Evolutionary conservation across 2,888 invertebrate species (phyloP).

Genomic region (Acheta domesticus): DNA sequence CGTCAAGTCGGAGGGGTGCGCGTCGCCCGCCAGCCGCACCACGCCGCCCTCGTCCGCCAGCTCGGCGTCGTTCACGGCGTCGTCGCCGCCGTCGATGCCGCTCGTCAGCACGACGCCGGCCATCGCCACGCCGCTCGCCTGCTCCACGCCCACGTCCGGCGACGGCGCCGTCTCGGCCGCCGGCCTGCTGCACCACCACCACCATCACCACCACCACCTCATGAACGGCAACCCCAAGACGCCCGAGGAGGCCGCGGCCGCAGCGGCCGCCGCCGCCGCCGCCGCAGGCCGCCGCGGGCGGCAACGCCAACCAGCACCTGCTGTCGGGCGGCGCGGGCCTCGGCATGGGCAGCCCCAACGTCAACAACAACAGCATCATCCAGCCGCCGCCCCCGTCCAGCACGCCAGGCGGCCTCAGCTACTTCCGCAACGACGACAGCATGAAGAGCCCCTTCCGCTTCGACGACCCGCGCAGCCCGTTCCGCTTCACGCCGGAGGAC

Average conservation of each 20-base stretch:
- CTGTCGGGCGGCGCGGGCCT: background rate
- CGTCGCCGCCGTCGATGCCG: conserved; percentile 44
- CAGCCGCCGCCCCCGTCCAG: conserved; percentile 25
- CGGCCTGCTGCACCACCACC: conserved; percentile 42
- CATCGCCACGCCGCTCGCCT: conserved; percentile 33
- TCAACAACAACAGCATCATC: conserved; percentile 39
- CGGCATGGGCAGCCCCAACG: conserved; percentile 47
- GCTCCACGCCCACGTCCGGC: conserved; percentile 24
- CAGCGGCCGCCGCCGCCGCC: no score
- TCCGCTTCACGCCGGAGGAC: conserved; percentile 75
- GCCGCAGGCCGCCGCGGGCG: conserved; percentile 50
- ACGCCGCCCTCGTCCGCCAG: conserved; percentile 52
- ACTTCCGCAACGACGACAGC: conserved; percentile 45
- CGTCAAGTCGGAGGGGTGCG: conserved; percentile 40
- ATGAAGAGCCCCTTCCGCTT: conserved; percentile 70
- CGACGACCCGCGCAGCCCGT: conserved; percentile 74
- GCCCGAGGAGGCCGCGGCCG: no score
- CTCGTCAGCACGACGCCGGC: conserved; percentile 40
- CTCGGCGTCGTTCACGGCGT: conserved; percentile 39
- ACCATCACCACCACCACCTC: conserved; percentile 38
- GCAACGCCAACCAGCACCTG: conserved; percentile 41
- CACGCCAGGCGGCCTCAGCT: conserved; percentile 28
- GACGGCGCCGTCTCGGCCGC: background rate
- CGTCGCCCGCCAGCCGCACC: conserved; percentile 44
- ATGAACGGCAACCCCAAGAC: conserved; percentile 50